Conservation (phyloP, 2,888 invertebrate genomes). For the Antitype chi region DNA sequence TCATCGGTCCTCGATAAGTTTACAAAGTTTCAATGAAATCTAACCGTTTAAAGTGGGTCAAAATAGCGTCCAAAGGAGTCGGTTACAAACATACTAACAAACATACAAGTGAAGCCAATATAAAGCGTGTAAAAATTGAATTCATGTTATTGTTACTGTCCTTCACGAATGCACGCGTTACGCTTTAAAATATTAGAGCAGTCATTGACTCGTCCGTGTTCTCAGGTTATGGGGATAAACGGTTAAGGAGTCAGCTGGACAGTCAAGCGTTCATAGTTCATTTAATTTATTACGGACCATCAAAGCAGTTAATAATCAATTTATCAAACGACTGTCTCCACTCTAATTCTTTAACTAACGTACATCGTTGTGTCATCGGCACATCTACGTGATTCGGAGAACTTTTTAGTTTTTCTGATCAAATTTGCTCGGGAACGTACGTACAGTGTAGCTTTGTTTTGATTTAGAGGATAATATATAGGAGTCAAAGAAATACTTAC, state of each 20-base stretch:
- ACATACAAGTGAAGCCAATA: too few relatives aligned
- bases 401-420: not conserved
- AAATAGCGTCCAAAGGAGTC: too few relatives aligned
- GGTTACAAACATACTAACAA: too few relatives aligned
- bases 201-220: constrained; percentile 34
- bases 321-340: constrained; percentile 46
- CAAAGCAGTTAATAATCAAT: constrained; percentile 45
- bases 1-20: too few relatives aligned
- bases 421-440: not conserved
- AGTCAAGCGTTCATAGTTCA: constrained; percentile 27
- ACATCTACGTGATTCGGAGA: not conserved
- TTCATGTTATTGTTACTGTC: too few relatives aligned
- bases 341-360: constrained; percentile 17
- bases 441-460: not conserved
- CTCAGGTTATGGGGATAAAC: constrained; percentile 41
- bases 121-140: too few relatives aligned
- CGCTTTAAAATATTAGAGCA: constrained; percentile 20
- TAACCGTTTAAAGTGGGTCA: too few relatives aligned
- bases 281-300: constrained; percentile 21
- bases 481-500: not conserved
- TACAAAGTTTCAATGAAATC: too few relatives aligned
- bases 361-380: not conserved
- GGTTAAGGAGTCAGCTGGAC: not conserved
- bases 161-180: not conserved
- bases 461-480: not conserved